Evolutionary conservation across 2,888 invertebrate genomes (phyloP), one percentile per base, ranked within the genome.

Genomic region (Drosophila pseudotakahashii): DNA sequence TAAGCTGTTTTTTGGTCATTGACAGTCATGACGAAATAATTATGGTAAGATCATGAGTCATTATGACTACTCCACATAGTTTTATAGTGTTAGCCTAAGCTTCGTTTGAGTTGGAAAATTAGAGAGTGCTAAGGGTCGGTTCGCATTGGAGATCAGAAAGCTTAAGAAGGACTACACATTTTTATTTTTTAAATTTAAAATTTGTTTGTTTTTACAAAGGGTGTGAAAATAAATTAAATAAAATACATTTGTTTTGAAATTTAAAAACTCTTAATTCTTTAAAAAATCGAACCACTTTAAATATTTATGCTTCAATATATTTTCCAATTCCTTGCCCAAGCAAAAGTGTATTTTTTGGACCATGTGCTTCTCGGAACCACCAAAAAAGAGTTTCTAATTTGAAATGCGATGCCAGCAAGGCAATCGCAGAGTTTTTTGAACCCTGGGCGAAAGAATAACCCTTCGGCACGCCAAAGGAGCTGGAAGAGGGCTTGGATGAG

Each of bases 341-440:
- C 9, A 19, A 51, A 45, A 74, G 79, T 66, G 79, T 68, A 84
- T 84, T 52, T 30, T 26, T 16, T 73, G 63, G 64, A 64, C 63
- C 77, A 52, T 58, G 57, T 62, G 44, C 23, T 45, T 14, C 30
- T 47, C 51, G 47, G 63, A 69, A 30, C 39, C 47, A 58, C 36
- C 39, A 55, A 59, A 58, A 37, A 66, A 66, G 45, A 68, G 16
- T 59, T 71, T 61, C 72, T 73, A 59, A 81, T 87, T 81, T 78
- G 74, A 87, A 76, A 83, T 76, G 66, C 67, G 79, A 74, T 59
- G 69, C 66, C 74, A 60, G 69, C 71, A 30, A 66, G 57, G 51
- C 52, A 51, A 59, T 50, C 58, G 75, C 70, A 71, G 76, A 86
- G 89, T 84, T 85, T 86, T 76, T 79, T 88, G 87, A 88, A 85